Conservation (phyloP, 2,797 vertebrate species). For the Labeo calbasu region DNA sequence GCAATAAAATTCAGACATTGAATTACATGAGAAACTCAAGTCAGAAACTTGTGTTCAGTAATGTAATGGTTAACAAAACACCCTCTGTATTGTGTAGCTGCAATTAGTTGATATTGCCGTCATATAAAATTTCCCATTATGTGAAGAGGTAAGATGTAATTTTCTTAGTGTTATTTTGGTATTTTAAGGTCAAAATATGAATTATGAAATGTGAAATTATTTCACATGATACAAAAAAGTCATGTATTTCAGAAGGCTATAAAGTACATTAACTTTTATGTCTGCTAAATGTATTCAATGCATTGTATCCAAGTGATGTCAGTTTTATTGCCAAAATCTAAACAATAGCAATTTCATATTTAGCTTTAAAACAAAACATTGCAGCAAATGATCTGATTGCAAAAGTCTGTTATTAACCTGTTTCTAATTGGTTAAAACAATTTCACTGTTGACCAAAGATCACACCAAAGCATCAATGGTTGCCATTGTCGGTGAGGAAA, state of each 20-base stretch:
- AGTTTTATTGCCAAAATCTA: constrained; percentile 27
- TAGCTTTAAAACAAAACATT: constrained; percentile 51
- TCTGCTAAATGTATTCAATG: neutral
- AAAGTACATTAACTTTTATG: neutral
- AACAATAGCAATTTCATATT: constrained; percentile 75
- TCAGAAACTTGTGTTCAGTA: neutral
- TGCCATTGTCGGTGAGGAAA: constrained; percentile 51
- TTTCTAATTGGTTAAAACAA: constrained; percentile 22
- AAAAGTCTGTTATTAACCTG: constrained; percentile 72
- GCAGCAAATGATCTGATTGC: constrained; percentile 69
- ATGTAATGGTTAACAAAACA: no score
- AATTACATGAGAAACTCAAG: no score
- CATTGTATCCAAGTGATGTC: neutral
- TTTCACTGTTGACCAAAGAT: constrained; percentile 7
- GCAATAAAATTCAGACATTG: no score
- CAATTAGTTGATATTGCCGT: no score
- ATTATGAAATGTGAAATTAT: neutral
- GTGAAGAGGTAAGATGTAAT: neutral
- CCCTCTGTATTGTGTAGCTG: no score
- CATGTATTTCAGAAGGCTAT: neutral
- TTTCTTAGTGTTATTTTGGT: neutral
- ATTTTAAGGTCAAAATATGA: neutral
- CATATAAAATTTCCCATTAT: neutral
- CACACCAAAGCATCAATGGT: constrained; percentile 35
- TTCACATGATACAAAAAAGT: neutral